Evolutionary conservation across 2,888 invertebrate genomes (phyloP), one percentile per base, ranked within the genome.

Genomic region (Uropetala carovei): DNA sequence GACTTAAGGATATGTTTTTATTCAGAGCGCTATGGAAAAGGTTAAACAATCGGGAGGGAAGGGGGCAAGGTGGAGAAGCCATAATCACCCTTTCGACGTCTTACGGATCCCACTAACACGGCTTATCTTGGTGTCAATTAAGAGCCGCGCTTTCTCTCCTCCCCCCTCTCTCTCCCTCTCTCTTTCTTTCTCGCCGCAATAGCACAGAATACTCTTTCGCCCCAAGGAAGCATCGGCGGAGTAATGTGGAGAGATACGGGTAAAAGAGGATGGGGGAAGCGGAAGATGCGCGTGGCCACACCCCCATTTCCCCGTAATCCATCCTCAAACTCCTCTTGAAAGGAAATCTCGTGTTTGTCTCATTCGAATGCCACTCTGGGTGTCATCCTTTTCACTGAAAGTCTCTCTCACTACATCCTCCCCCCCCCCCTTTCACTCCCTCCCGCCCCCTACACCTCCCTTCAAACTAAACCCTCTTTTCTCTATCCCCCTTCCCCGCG

Each of bases 291-390:
- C 64, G 30, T 64, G 64, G 27, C 18, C 11, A 30, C 64, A 18
- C 18, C 43, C 64, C 64, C 89, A 68, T 89, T 89, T 89, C 68
- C 56, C 60, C 30, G 59, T 58, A 43, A 43, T 43, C 18, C 56
- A 64, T 89, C 64, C 30, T 30, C 64, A 14, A 30, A 18, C 43
- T 59, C 30, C 43, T 43, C 68, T 43, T 60, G 43, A 89, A 68
- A 68, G 89, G 89, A 89, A 89, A 68, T 64, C 89, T 64, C 43
- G 27, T 18, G 22, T 27, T 16, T 9, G 43, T 18, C 43, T 89
- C 68, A 64, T 56, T 83, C 83, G 57, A 83, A 83, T 57, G 10
- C n/a, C 57, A 14, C 56, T 83, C 58, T 85, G 22, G n/a, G 86
- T 86, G 86, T 27, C 86, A 86, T 59, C 64, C 89, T 43, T 10